Conservation (phyloP, 1,140 invertebrate species). For the Laupala kohalensis region DNA sequence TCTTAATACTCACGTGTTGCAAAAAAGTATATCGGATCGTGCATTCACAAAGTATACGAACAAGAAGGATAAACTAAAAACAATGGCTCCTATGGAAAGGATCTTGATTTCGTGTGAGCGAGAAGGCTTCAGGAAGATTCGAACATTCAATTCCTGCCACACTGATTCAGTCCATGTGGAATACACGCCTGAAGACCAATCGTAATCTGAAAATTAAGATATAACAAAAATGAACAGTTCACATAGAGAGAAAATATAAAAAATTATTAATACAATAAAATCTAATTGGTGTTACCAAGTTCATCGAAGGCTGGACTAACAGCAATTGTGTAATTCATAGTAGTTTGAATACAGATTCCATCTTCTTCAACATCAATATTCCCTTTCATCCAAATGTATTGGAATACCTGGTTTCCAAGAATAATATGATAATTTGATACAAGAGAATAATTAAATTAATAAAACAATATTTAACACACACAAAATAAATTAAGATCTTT, state of each 20-base stretch:
- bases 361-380: slow-evolving; percentile 30
- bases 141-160: slow-evolving; percentile 57
- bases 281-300: slow-evolving; percentile 13
- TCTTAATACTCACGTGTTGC: slow-evolving; percentile 12
- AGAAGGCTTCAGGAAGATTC: slow-evolving; percentile 71
- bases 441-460: slow-evolving; percentile 1
- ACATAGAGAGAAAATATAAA: background rate
- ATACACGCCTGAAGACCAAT: slow-evolving; percentile 62
- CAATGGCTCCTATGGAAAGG: slow-evolving; percentile 44
- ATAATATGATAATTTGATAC: too few relatives aligned
- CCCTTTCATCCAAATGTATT: slow-evolving; percentile 36
- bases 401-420: slow-evolving; percentile 33
- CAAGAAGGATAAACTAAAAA: slow-evolving; percentile 48
- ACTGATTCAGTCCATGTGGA: slow-evolving; percentile 88
- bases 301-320: slow-evolving; percentile 68
- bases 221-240: background rate
- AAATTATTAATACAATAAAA: background rate
- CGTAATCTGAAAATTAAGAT: slow-evolving; percentile 44
- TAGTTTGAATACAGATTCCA: slow-evolving; percentile 62
- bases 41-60: slow-evolving; percentile 55
- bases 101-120: slow-evolving; percentile 49
- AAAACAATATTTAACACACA: background rate
- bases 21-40: slow-evolving; percentile 47
- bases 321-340: slow-evolving; percentile 57
- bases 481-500: background rate